Evolutionary conservation across 1,140 invertebrate genomes (phyloP), one percentile per base, ranked within the genome.

Genomic region (Bombus confusus): DNA sequence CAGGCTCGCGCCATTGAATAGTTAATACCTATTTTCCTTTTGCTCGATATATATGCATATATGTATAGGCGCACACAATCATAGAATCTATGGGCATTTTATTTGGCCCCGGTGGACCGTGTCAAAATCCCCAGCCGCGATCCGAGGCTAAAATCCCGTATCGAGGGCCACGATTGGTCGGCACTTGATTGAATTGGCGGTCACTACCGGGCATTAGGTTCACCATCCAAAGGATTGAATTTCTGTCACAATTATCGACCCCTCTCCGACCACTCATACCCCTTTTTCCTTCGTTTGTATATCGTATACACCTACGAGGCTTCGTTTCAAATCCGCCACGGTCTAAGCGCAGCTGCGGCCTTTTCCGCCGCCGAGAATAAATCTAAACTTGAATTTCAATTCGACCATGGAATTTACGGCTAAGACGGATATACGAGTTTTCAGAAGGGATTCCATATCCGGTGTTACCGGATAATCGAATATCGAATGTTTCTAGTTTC

Each of bases 141-240:
- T 75, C 80, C 85, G 77, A 87, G 68, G 77, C 80, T 86, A 91
- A 91, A 91, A 91, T 91, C 89, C 86, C 81, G 80, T 85, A 86
- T 88, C 86, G 89, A 85, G 86, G 76, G 79, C 80, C 85, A 75
- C 90, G 82, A 92, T 91, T 92, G 91, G 91, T 92, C 86, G 87
- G 87, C 57, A 87, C 90, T 93, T 91, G 91, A 93, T 93, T 92
- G 92, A 92, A 91, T 92, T 90, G 89, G 86, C 89, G 91, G 91
- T 91, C 91, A 90, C 85, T 88, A 84, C 71, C 80, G 84, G 90
- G 92, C 88, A 92, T 92, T 92, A 92, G 88, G 88, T 91, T 85
- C 90, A 85, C 83, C 86, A 85, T 91, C 87, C 86, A 92, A 92
- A 91, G 91, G 91, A 91, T 93, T 85, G 81, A 90, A 90, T 89